phyloP scores from a whole-genome alignment of 2,797 vertebrate genomes.

The Danio aesculapii region DNA sequence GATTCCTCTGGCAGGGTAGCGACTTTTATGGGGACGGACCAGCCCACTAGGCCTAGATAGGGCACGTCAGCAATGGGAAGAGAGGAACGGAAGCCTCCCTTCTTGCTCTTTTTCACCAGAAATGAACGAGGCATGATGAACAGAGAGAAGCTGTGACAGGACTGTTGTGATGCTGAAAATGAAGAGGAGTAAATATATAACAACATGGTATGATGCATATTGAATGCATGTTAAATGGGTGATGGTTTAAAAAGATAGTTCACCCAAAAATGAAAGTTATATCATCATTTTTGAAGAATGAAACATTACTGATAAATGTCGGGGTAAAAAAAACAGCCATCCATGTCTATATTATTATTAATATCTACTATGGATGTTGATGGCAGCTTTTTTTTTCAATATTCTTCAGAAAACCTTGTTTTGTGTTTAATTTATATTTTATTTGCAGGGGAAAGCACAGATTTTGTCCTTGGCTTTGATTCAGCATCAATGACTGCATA shows the following conservation, averaged over 20 bases:
- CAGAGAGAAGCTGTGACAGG: background rate
- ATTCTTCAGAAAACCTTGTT: too few species aligned
- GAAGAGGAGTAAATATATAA: background rate
- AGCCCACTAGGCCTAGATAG: constrained; percentile 36
- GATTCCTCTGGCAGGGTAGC: constrained; percentile 31
- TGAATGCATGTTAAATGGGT: background rate
- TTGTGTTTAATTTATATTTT: too few species aligned
- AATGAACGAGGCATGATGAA: constrained; percentile 81
- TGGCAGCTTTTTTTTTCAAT: too few species aligned
- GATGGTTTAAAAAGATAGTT: background rate
- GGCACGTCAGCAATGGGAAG: constrained; percentile 57
- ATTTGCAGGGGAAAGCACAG: background rate
- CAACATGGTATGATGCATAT: background rate
- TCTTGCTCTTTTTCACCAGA: constrained; percentile 75
- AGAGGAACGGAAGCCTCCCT: constrained; percentile 67
- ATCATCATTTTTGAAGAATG: too few species aligned
- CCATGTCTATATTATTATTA: too few species aligned
- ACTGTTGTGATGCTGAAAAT: background rate
- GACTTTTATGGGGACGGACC: constrained; percentile 21
- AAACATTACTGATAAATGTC: too few species aligned
- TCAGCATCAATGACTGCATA: background rate
- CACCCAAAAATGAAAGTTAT: too few species aligned
- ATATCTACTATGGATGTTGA: too few species aligned
- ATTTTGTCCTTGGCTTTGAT: background rate
- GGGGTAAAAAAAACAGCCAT: too few species aligned